Conservation (phyloP, 2,797 vertebrate genomes). For the Coluber constrictor region DNA sequence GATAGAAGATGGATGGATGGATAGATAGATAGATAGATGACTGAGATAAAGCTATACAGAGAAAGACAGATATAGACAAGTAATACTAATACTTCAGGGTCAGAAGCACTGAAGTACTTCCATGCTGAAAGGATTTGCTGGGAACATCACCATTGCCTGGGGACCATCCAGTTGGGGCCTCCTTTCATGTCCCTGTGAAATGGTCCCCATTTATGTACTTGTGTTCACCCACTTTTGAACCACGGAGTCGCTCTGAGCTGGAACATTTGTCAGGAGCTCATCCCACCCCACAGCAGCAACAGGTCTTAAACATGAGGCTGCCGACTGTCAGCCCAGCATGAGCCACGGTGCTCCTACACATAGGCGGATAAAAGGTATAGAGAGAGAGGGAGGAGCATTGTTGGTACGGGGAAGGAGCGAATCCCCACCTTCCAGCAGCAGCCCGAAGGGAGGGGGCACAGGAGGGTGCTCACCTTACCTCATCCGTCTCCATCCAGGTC, state of each 20-base stretch:
- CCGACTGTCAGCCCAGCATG: neutral
- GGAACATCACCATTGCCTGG: neutral
- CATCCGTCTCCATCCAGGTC: conserved; percentile 33
- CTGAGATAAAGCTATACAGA: neutral
- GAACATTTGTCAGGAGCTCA: neutral
- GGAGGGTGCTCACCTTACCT: conserved; percentile 26
- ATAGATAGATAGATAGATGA: no score
- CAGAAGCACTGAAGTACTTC: no score
- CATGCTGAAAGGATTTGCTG: no score
- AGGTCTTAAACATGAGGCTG: neutral
- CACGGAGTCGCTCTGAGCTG: fast-evolving
- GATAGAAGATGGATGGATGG: no score
- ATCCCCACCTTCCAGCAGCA: neutral
- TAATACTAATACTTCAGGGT: no score
- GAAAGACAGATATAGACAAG: neutral
- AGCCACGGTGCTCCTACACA: neutral
- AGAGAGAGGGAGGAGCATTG: neutral
- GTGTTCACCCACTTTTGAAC: neutral
- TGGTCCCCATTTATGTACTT: neutral
- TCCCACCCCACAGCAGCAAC: neutral
- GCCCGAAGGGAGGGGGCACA: conserved; percentile 29
- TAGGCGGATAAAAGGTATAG: neutral
- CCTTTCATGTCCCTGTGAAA: neutral
- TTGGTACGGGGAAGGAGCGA: neutral
- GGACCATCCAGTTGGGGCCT: neutral